Evolutionary conservation across 2,797 vertebrate genomes (phyloP), one percentile per base, ranked within the genome.

Genomic region (Menidia menidia): DNA sequence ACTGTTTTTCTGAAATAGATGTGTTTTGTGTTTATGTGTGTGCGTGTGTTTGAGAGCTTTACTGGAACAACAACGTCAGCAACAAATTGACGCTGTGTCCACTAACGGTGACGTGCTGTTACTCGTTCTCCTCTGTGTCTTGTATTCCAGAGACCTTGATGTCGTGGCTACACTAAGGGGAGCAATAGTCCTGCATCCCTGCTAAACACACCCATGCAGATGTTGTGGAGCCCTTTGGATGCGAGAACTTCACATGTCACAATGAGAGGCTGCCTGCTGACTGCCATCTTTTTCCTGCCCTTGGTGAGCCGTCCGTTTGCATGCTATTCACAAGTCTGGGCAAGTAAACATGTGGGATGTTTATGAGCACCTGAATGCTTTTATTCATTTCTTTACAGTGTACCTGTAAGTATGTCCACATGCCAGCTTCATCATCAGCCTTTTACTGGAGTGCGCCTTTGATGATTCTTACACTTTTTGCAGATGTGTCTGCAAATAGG

Each of bases 221-320:
- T 16, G 58, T 19, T 25, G 68, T 51, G 65, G 63, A 75, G 61
- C 54, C 41, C 63, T 73, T 67, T 71, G 69, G 68, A 81, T 64
- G 33, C 56, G 41, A 65, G 44, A 15, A 12, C 75, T 54, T 83
- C 75, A 67, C 48, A 16, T 59, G 75, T 82, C 62, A 91, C 72
- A 67, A 93, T 92, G 91, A 89, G 71, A 85, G 85, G 77, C 79
- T 86, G 56, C 86, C 80, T 92, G 86, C 88, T 92, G 82, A 82
- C 81, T 82, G 78, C 83, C 54, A 75, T 89, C 73, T 69, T 92
- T 41, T 81, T 93, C 77, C 77, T 92, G 83, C 92, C 88, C 81
- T 72, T 91, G 89, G 92, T 93, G 79, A 92, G 90, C 88, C 63
- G 18, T 61, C 30, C 57, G 19, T 73, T 56, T 48, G 48, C 44